Conservation (phyloP, 2,113 vertebrate species). For the Coturnix japonica region DNA sequence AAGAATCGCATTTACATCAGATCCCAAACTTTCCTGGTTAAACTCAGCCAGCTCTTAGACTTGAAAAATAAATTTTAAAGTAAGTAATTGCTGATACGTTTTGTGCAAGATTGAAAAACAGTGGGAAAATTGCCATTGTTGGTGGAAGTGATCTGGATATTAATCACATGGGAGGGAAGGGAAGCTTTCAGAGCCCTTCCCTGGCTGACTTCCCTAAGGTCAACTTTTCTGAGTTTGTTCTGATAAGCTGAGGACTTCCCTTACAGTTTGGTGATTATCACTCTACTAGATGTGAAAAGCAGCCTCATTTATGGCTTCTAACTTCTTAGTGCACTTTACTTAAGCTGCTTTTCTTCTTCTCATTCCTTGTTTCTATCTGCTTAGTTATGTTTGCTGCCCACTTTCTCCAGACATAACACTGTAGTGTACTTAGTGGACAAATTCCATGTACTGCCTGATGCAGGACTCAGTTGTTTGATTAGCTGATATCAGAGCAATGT, state of each 20-base stretch:
- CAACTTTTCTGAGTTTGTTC: not conserved
- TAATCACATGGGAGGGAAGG: not conserved
- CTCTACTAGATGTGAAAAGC: not conserved
- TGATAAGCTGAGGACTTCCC: not conserved
- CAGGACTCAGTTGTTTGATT: not conserved
- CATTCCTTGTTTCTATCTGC: accelerated
- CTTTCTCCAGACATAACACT: not conserved
- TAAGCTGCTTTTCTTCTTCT: not conserved
- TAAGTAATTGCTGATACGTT: not conserved
- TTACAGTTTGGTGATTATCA: not conserved
- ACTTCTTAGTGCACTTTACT: accelerated
- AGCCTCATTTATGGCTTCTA: not conserved
- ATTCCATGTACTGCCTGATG: not conserved
- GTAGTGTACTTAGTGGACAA: not conserved
- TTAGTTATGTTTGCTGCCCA: not conserved
- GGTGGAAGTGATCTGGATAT: not conserved
- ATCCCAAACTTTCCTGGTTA: not conserved
- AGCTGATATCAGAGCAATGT: not conserved
- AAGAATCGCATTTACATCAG: not conserved
- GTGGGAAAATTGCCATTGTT: not conserved
- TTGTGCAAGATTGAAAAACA: not conserved
- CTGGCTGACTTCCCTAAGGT: not conserved
- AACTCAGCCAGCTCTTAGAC: not conserved
- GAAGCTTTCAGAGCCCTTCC: not conserved
- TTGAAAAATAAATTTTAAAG: not conserved